Percentiles rank a stretch among this genome's conserved stretches.
Conservation (phyloP, 2,113 vertebrate species). For the Archocentrus centrarchus region DNA sequence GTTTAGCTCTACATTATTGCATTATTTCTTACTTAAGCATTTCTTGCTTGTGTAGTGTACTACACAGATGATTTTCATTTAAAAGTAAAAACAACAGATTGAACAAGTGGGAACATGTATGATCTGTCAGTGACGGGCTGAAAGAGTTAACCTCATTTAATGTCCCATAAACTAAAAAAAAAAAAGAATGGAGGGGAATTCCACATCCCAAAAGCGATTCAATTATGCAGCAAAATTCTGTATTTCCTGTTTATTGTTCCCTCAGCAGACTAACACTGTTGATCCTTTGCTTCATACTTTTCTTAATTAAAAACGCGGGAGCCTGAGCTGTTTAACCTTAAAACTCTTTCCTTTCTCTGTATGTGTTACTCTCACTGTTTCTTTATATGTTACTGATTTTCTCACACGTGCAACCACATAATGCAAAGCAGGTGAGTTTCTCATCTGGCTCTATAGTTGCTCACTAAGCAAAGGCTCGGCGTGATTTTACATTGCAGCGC, state of each 20-base stretch:
- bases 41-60: not conserved
- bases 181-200: too few relatives aligned
- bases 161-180: not conserved
- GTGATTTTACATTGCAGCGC: conserved; percentile 15
- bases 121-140: not conserved
- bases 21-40: not conserved
- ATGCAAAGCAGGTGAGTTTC: conserved; percentile 17
- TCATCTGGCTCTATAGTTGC: not conserved
- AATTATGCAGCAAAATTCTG: too few relatives aligned
- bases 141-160: not conserved
- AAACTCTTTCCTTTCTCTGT: not conserved
- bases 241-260: too few relatives aligned
- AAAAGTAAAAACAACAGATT: not conserved
- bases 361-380: not conserved
- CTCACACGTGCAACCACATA: not conserved
- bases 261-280: too few relatives aligned
- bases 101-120: not conserved
- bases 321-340: not conserved
- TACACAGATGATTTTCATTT: not conserved
- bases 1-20: not conserved
- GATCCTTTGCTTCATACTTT: too few relatives aligned
- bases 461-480: not conserved
- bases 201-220: too few relatives aligned
- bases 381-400: not conserved
- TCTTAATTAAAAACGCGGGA: not conserved